Evolutionary conservation across 2,888 invertebrate genomes (phyloP).

Genomic region (Falcaria lacertinaria): DNA sequence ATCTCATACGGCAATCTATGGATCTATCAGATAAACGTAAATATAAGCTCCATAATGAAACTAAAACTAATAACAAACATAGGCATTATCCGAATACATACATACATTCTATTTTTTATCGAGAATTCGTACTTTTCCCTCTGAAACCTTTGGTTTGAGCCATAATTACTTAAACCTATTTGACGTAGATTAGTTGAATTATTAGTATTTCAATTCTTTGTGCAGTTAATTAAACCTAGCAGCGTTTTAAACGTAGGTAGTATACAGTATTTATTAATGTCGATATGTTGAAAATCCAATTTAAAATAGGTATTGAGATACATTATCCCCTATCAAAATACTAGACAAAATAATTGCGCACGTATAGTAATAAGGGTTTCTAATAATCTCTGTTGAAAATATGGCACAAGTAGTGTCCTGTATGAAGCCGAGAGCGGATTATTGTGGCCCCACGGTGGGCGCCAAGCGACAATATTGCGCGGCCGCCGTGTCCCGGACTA

Average conservation of each 20-base stretch:
- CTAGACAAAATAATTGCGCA: slow-evolving; percentile 1
- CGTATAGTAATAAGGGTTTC: slow-evolving; percentile 9
- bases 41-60: background rate
- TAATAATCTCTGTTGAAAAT: slow-evolving; percentile 24
- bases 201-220: too few relatives aligned
- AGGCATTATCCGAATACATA: too few relatives aligned
- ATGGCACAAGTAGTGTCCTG: slow-evolving; percentile 18
- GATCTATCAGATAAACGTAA: slow-evolving; percentile 41
- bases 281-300: too few relatives aligned
- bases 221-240: too few relatives aligned
- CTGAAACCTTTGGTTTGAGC: too few relatives aligned
- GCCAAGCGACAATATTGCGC: slow-evolving; percentile 71
- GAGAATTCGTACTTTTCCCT: too few relatives aligned
- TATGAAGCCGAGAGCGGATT: slow-evolving; percentile 46
- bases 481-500: slow-evolving; percentile 71
- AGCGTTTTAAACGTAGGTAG: too few relatives aligned
- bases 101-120: too few relatives aligned
- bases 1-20: slow-evolving; percentile 64
- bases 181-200: too few relatives aligned
- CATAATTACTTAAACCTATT: too few relatives aligned
- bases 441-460: slow-evolving; percentile 63
- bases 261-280: too few relatives aligned
- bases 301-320: background rate
- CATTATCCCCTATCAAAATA: background rate
- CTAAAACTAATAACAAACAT: background rate